Base-by-base conservation (phyloP, 2,888 invertebrate genomes). In the Oxyteleia sp. region DNA sequence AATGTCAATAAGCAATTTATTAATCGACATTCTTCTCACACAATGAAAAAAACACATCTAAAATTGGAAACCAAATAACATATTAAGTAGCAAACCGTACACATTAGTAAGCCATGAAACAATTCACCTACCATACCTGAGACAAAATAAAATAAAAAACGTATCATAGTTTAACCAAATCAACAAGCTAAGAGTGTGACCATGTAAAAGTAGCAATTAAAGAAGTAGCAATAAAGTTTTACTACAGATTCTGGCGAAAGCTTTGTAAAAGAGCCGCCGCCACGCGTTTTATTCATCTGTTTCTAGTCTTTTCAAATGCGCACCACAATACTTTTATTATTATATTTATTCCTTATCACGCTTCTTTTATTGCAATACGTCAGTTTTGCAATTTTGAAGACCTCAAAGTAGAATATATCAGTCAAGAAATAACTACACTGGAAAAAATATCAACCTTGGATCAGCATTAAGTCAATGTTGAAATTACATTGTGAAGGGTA, bases 181-280 rank as follows among this genome's bases (percentile, higher is more conserved):
- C 82, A 79, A 79, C 82, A 74, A 82, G 47, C 43, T 84, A 79
- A 82, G 43, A 84, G 82, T 74, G 82, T 79, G 84, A 82, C 68
- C 80, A 68, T 83, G 85, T 85, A 85, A 76, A 61, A 78, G 74
- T 49, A 74, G 76, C 83, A 83, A 82, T 83, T 79, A 83, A 76
- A 83, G 64, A 57, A 61, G 72, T 78, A 74, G 78, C 85, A 80
- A 85, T 85, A 85, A 85, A 85, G 64, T 76, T 82, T 85, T 85
- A 85, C 82, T 71, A 75, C 76, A 68, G 51, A 68, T 72, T 64
- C 76, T 69, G 78, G 53, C 59, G 72, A 72, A 82, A 84, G 72
- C 82, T 82, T 84, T 84, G 79, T 76, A 35, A 29, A 82, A 45
- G 55, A 49, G 76, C 80, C 85, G 84, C 71, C 82, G 79, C 63